Base-by-base conservation (phyloP, 2,113 vertebrate genomes). In the Odontophorus gujanensis region DNA sequence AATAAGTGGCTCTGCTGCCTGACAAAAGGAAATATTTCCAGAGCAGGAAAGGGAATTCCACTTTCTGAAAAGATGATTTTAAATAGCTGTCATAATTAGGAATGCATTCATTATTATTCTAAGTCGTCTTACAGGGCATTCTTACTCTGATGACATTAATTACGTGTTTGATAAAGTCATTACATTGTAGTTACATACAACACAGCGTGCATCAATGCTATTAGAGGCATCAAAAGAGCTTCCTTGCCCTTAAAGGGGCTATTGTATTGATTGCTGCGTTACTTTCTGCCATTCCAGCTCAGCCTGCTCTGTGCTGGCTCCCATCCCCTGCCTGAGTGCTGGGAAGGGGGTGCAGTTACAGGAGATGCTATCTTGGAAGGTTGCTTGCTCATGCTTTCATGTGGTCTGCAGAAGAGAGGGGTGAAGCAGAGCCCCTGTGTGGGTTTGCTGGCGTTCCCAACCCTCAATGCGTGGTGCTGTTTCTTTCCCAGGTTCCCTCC, bases 21-120 rank as follows among this genome's bases (percentile, higher is more conserved):
- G 57, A 95, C 94, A 95, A 95, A 91, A 81, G 89, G 81, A 36
- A 62, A 0, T 40, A 26, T 81, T 95, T 74, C 38, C 85, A 91
- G 72, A 85, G 81, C 85, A 85, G 71, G 68, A 87, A 87, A 3
- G 9, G 58, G 42, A 95, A 81, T 87, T 92, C 81, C 47, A 55
- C 13, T 74, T 89, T 61, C 72, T 95, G 85, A 93, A 96, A 93
- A 74, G 85, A 87, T 83, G 87, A 88, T 95, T 95, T 95, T 59
- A 92, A 97, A 95, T 80, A 96, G 95, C 95, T 95, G 94, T 96
- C 96, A 96, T 93, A 95, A 96, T 95, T 95, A 97, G 72, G 72
- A 93, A 89, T 75, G 69, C 67, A 87, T 80, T 95, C 72, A 91
- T 96, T 93, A 69, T 96, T 78, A 85, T 61, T 92, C 68, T 87